These are phyloP conservation scores for Drosophila multiciliata DNA, from an alignment of 2,888 invertebrate species.

Conservation along the genomic window DNA sequence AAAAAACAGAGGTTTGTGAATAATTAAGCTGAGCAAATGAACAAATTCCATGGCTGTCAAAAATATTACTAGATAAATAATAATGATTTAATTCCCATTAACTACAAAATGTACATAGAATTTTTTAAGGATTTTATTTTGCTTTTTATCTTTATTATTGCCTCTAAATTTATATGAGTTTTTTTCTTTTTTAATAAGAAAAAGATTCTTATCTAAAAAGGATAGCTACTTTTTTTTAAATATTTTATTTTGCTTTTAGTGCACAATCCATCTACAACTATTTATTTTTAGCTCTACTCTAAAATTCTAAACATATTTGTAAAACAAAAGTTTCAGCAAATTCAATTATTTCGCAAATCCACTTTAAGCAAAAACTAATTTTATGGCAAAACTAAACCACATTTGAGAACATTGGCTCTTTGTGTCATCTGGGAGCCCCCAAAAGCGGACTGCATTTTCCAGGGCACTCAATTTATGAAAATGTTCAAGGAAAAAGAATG, in stretches of 20 bases:
- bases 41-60: neutral
- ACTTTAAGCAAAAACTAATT: neutral
- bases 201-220: neutral
- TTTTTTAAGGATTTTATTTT: neutral
- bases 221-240: neutral
- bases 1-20: neutral
- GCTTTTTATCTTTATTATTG: neutral
- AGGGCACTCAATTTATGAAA: conserved; percentile 44
- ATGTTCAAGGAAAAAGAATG: conserved; percentile 46
- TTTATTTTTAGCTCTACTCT: too few species aligned
- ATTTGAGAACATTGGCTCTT: neutral
- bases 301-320: neutral
- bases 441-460: conserved; percentile 55
- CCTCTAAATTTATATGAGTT: neutral
- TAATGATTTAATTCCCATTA: neutral
- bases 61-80: neutral
- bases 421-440: conserved; percentile 9
- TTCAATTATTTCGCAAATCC: neutral
- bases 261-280: neutral
- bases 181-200: neutral
- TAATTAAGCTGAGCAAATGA: neutral
- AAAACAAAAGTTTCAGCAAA: neutral
- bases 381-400: neutral
- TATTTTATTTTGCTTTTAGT: neutral
- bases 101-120: neutral